phyloP scores from a whole-genome alignment of 2,888 invertebrate species.

The Trichogramma dendrolimi region DNA sequence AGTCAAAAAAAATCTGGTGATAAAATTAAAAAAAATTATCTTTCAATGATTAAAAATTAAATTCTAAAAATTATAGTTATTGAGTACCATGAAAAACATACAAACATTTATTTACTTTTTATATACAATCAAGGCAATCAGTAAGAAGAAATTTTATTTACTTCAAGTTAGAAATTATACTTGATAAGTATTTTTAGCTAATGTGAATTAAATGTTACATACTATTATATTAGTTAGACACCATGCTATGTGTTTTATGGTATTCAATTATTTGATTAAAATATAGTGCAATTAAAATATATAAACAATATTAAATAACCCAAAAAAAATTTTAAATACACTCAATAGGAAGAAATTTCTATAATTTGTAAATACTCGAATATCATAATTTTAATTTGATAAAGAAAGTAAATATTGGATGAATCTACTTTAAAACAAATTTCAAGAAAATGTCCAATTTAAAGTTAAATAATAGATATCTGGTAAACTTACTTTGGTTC shows the following conservation, averaged over 20 bases:
- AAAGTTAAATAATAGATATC: neutral
- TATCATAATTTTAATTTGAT: neutral
- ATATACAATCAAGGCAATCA: neutral
- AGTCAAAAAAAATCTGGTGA: constrained; percentile 11
- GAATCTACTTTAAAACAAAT: neutral
- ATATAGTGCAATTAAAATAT: neutral
- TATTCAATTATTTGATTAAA: constrained; percentile 2
- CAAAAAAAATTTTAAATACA: no score
- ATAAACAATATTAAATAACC: neutral
- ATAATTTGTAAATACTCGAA: no score
- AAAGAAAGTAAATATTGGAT: neutral
- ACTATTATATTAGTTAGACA: no score
- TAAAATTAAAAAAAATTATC: constrained; percentile 2
- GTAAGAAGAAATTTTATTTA: no score
- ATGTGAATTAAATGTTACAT: no score
- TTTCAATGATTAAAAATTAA: constrained; percentile 6
- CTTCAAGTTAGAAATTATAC: no score
- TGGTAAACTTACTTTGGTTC: constrained; percentile 46
- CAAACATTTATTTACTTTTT: constrained; percentile 7
- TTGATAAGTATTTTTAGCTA: no score
- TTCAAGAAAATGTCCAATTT: no score
- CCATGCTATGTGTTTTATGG: no score
- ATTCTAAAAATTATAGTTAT: neutral
- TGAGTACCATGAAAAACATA: constrained; percentile 14
- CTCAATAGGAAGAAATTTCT: no score